These are phyloP conservation scores for Acanthoscelides obtectus DNA, from an alignment of 2,888 invertebrate genomes.

Conservation along the genomic window DNA sequence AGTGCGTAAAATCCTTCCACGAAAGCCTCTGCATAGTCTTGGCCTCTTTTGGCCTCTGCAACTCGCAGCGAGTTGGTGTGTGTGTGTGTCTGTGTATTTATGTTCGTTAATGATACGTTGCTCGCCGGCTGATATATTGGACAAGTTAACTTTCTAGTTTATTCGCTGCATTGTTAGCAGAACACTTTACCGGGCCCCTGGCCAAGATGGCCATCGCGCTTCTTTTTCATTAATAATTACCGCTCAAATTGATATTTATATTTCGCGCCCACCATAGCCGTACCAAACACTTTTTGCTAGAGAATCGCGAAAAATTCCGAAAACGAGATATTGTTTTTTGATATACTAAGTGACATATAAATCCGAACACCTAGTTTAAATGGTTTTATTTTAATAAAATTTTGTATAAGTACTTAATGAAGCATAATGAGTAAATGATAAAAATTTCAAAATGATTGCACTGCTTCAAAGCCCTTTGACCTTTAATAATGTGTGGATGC, in stretches of 20 bases:
- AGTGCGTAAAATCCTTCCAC: neutral
- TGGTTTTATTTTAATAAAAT: no score
- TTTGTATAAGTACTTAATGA: no score
- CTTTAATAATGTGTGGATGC: no score
- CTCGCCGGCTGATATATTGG: slow-evolving; percentile 44
- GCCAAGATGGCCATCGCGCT: slow-evolving; percentile 37
- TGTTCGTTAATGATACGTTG: slow-evolving; percentile 46
- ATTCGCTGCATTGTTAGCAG: slow-evolving; percentile 41
- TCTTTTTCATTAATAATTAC: slow-evolving; percentile 39
- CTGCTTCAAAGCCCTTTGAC: no score
- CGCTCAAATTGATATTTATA: slow-evolving; percentile 42
- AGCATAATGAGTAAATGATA: no score
- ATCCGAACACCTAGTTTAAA: no score
- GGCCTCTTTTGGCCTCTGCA: slow-evolving; percentile 4
- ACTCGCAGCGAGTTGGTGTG: slow-evolving; percentile 1
- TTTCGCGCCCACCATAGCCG: slow-evolving; percentile 31
- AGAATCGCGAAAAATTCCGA: no score
- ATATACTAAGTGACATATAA: no score
- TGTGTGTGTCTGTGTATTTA: slow-evolving; percentile 40
- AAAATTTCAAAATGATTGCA: no score
- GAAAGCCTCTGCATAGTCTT: neutral
- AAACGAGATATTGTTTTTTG: no score
- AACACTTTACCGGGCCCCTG: slow-evolving; percentile 42
- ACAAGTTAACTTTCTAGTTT: slow-evolving; percentile 41
- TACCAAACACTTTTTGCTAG: no score